Conservation (phyloP, 2,888 invertebrate genomes). For the Baronia brevicornis region DNA sequence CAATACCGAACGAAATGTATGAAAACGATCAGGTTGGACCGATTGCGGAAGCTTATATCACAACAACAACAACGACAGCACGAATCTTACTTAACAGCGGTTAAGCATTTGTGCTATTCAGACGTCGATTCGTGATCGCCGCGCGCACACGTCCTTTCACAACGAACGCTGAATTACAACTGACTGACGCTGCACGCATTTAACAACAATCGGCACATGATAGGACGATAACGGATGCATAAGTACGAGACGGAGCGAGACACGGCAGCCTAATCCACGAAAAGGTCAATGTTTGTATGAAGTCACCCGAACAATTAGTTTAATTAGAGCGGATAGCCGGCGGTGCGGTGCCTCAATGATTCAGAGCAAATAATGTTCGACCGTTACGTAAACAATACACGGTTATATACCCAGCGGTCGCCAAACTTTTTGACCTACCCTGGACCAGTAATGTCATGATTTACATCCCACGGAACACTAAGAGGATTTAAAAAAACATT, state of each 20-base stretch:
- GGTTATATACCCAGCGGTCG: too few relatives aligned
- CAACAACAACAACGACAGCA: slow-evolving; percentile 13
- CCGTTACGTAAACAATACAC: slow-evolving; percentile 3
- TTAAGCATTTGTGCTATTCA: slow-evolving; percentile 17
- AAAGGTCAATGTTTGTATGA: slow-evolving; percentile 72
- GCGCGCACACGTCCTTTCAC: slow-evolving; percentile 20
- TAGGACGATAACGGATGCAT: slow-evolving; percentile 36
- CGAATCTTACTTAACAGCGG: slow-evolving; percentile 7
- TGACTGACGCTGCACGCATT: slow-evolving; percentile 19
- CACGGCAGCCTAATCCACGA: slow-evolving; percentile 41
- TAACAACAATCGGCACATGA: slow-evolving; percentile 23
- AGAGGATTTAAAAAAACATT: too few relatives aligned
- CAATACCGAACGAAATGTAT: slow-evolving; percentile 18
- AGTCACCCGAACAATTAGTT: slow-evolving; percentile 44
- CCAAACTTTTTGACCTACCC: too few relatives aligned
- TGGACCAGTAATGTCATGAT: too few relatives aligned
- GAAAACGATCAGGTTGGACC: slow-evolving; percentile 24
- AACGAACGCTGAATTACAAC: slow-evolving; percentile 17
- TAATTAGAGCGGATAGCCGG: slow-evolving; percentile 25
- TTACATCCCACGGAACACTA: too few relatives aligned
- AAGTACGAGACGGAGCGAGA: slow-evolving; percentile 19
- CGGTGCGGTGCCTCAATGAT: slow-evolving; percentile 1
- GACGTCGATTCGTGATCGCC: slow-evolving; percentile 4
- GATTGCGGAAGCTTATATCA: slow-evolving; percentile 22
- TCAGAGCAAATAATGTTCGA: not conserved